Percentiles rank a stretch among this genome's conserved stretches.
These are phyloP conservation scores for Athene cunicularia DNA, from an alignment of 2,113 vertebrate genomes.

Conservation along the genomic window DNA sequence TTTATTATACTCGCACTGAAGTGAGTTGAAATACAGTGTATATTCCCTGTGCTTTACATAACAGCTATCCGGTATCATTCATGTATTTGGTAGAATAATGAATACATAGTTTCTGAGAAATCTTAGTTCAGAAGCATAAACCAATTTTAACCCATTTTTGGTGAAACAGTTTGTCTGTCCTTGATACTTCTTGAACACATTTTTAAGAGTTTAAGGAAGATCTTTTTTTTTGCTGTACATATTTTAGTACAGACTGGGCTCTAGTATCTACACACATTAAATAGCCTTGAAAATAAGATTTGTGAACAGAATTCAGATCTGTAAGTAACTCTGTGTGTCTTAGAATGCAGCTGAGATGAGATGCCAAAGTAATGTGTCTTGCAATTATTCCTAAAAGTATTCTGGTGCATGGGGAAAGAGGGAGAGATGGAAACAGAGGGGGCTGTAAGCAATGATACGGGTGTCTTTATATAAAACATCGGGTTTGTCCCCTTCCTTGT, in stretches of 20 bases:
- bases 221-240: background rate
- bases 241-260: background rate
- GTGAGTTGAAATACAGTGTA: background rate
- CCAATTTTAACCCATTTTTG: background rate
- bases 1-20: background rate
- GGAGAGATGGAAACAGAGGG: background rate
- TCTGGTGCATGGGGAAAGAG: background rate
- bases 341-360: background rate
- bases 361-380: background rate
- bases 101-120: background rate
- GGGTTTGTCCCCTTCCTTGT: background rate
- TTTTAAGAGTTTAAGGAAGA: background rate
- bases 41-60: background rate
- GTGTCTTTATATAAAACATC: background rate
- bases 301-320: background rate
- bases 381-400: background rate
- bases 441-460: background rate
- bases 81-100: background rate
- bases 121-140: background rate
- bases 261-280: background rate
- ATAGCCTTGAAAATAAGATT: background rate
- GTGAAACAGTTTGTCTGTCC: background rate
- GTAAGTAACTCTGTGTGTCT: background rate
- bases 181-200: background rate
- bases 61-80: background rate